Percentiles rank a stretch among this genome's conserved stretches.
These are phyloP conservation scores for Caerostris darwini DNA, from an alignment of 1,140 invertebrate species.

Conservation along the genomic window DNA sequence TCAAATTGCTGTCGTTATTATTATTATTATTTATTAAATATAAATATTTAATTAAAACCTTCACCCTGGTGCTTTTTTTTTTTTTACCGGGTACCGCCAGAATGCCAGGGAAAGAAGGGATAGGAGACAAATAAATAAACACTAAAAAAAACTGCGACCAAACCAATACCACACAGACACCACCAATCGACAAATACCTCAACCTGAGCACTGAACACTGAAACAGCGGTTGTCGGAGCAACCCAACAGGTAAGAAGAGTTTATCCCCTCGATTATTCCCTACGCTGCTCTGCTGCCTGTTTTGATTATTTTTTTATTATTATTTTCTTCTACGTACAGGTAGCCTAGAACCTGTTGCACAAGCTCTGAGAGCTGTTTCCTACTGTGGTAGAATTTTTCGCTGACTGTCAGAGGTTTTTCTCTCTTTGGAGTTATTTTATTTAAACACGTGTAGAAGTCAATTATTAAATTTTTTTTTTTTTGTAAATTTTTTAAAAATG, in stretches of 20 bases:
- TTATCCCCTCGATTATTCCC: constrained; percentile 4
- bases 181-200: background rate
- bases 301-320: background rate
- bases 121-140: constrained; percentile 34
- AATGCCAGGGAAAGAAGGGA: background rate
- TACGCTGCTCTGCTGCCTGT: no score
- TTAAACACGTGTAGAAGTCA: background rate
- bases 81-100: constrained; percentile 13
- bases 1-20: background rate
- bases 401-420: background rate
- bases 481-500: background rate
- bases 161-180: constrained; percentile 39
- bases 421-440: background rate
- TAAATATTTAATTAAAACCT: background rate
- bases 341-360: constrained; percentile 46
- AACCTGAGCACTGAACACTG: constrained; percentile 14
- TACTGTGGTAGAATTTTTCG: background rate
- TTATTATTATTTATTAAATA: no score
- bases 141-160: constrained; percentile 32
- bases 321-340: constrained; percentile 25
- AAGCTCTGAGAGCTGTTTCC: background rate
- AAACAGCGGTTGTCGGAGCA: background rate
- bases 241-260: constrained; percentile 15
- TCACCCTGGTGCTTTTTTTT: constrained; percentile 5
- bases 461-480: background rate